Evolutionary conservation across 2,888 invertebrate genomes (phyloP), one percentile per base, ranked within the genome.

Genomic region (Clitarchus hookeri): DNA sequence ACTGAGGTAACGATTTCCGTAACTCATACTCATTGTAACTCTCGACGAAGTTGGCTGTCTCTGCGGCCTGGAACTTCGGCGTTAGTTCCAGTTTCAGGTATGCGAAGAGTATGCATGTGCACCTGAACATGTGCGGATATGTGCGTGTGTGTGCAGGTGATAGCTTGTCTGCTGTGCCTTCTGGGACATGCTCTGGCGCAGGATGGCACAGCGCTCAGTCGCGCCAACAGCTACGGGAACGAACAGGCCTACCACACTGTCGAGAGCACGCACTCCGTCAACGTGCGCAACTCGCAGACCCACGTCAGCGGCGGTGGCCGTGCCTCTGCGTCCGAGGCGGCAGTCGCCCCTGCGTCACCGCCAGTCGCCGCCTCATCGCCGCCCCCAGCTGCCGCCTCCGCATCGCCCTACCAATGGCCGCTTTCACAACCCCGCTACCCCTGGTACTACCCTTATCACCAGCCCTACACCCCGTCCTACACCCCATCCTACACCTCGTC

Each of bases 211-310:
- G 65, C 65, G n/a, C 82, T 12, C 82, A n/a, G 36, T 26, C 44
- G 23, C 82, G 36, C 27, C 16, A 25, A 44, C 23, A 44, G 23
- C 36, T 82, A 82, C 36, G 82, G 82, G 2, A 16, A 36, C 44
- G 82, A 82, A 16, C 82, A 82, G 82, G 36, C 82, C 16, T 82
- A 82, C 82, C 82, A 82, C 82, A 82, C 82, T 11, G 82, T 82
- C 36, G 36, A 82, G 27, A 36, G 25, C 27, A 36, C 82, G 82
- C 82, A 82, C 36, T 27, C 82, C 11, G 27, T 82, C 44, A 82
- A 36, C 82, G 23, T 82, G 82, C 27, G 36, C 13, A 82, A 82
- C 82, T 82, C 82, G 16, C 27, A 16, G 23, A 82, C 82, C 12
- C 82, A 44, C 27, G 44, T 82, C 16, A 82, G 27, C 36, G 82